Evolutionary conservation across 2,888 invertebrate species (phyloP), one percentile per base, ranked within the genome.

Genomic region (Diarsia mendica): DNA sequence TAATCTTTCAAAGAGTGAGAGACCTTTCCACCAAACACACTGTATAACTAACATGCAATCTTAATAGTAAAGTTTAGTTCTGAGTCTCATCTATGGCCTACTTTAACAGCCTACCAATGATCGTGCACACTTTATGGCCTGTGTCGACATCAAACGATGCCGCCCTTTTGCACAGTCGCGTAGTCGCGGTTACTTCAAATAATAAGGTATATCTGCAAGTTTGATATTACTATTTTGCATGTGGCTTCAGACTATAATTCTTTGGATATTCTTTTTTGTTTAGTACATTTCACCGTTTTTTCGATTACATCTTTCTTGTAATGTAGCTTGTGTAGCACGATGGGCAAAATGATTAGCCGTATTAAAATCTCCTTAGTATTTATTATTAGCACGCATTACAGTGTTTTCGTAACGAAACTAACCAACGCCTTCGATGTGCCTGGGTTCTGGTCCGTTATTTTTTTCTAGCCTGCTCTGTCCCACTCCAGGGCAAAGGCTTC

Each of bases 111-210:
- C 6, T n/a, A 48, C 58, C 61, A 55, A 58, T 82, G 71, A 68
- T 69, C 71, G 8, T 72, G 71, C 49, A 60, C 70, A 69, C 76
- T 79, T 79, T 83, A 82, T 68, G 70, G 64, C 67, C 58, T 58
- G 51, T 60, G 73, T 76, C 66, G 84, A 83, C 84, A 75, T 85
- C 83, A 85, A 77, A 84, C 65, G 83, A 79, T 20, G 67, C 84
- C 84, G 84, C 80, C 80, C 51, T 79, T 72, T 73, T n/a, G 44
- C 83, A 23, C 65, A 46, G 58, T 33, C 70, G 44, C 83, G 33
- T 60, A 46, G 58, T 46, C 70, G 78, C 83, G 65, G 67, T 51
- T 10, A 65, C 70, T 77, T 71, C 11, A 80, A 80, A 71, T 83
- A 67, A 67, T 15, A 51, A 65, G 58, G n/a, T 58, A 55, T 69